phyloP scores from a whole-genome alignment of 2,797 vertebrate genomes.

The Melanotaenia parkinsoni region DNA sequence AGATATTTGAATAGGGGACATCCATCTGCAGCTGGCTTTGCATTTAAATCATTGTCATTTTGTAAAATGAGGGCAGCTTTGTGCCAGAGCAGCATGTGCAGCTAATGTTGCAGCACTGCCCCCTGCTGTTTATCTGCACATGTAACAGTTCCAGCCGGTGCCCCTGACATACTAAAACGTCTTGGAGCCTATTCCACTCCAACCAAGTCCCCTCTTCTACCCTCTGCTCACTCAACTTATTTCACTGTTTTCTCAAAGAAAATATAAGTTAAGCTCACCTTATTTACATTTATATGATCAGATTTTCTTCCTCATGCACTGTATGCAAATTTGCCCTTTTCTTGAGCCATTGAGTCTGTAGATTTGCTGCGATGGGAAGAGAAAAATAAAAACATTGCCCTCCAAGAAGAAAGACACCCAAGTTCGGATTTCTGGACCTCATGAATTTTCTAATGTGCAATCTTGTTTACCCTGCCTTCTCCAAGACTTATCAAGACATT shows the following conservation, averaged over 20 bases:
- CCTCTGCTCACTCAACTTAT: slow-evolving; percentile 65
- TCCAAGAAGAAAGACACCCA: slow-evolving; percentile 72
- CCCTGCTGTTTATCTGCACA: slow-evolving; percentile 64
- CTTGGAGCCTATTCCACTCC: slow-evolving; percentile 59
- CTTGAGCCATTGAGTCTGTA: slow-evolving; percentile 63
- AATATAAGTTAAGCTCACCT: slow-evolving; percentile 83
- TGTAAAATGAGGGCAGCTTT: neutral
- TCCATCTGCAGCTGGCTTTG: no score
- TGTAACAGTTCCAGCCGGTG: slow-evolving; percentile 25
- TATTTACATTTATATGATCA: slow-evolving; percentile 89
- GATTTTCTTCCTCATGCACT: slow-evolving; percentile 80
- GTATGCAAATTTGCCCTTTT: slow-evolving; percentile 86
- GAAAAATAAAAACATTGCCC: slow-evolving; percentile 75
- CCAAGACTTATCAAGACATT: slow-evolving; percentile 58
- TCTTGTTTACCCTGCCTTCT: slow-evolving; percentile 70
- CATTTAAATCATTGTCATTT: slow-evolving; percentile 2
- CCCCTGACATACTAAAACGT: slow-evolving; percentile 58
- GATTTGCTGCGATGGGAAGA: slow-evolving; percentile 65
- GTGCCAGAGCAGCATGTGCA: slow-evolving; percentile 15
- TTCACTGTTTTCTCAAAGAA: slow-evolving; percentile 76
- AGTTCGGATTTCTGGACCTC: slow-evolving; percentile 76
- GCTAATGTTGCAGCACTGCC: slow-evolving; percentile 63
- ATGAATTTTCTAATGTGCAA: slow-evolving; percentile 83
- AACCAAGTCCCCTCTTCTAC: slow-evolving; percentile 39
- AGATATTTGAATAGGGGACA: neutral